Evolutionary conservation across 2,797 vertebrate genomes (phyloP).

Genomic region (Brotula barbata): DNA sequence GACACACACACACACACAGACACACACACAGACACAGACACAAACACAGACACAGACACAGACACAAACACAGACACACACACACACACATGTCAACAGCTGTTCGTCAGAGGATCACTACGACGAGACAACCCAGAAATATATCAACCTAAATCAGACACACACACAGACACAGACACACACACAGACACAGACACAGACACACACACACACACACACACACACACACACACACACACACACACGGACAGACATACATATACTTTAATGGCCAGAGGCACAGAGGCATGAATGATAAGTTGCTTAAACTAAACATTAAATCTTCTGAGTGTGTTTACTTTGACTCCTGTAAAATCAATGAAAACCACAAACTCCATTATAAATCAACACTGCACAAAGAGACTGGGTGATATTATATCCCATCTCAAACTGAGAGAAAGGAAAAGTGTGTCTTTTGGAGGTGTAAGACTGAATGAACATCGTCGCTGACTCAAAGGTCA

Average conservation of each 20-base stretch:
- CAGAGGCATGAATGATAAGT: background rate
- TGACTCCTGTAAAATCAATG: conserved; percentile 13
- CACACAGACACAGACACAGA: too few relatives aligned
- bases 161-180: too few relatives aligned
- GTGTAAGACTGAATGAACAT: conserved; percentile 31
- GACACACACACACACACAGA: conserved; percentile 13
- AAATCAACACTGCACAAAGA: conserved; percentile 6
- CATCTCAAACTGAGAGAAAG: background rate
- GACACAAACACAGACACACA: conserved; percentile 19
- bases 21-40: conserved; percentile 24
- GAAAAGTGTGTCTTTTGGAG: background rate
- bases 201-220: too few relatives aligned
- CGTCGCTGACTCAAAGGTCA: conserved; percentile 47
- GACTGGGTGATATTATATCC: background rate
- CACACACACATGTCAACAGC: background rate
- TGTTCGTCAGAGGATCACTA: too few relatives aligned
- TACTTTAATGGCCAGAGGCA: background rate
- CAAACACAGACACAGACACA: conserved; percentile 1
- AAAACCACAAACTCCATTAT: background rate
- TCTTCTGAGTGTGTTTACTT: background rate
- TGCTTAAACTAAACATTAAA: background rate
- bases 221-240: too few relatives aligned
- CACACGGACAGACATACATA: too few relatives aligned
- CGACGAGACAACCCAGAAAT: too few relatives aligned
- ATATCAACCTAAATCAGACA: too few relatives aligned